Evolutionary conservation across 2,888 invertebrate genomes (phyloP).

Genomic region (Laothoe populi): DNA sequence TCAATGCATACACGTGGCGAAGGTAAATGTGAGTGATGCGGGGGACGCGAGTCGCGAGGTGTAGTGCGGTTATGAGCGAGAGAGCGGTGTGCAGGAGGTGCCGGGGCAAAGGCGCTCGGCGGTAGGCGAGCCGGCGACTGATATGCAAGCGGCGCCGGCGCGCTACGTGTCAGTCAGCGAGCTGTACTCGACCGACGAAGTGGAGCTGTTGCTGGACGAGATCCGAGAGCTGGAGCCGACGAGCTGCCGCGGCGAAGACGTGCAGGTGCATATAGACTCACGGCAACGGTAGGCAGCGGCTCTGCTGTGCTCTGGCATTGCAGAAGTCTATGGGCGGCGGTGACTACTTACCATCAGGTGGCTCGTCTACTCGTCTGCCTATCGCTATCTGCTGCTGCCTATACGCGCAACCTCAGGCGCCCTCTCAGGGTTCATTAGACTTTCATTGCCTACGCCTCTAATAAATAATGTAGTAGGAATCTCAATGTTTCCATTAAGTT

Average conservation of each 20-base stretch:
- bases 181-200: constrained; percentile 83
- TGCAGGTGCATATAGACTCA: constrained; percentile 59
- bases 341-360: too few species aligned
- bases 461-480: too few species aligned
- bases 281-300: not conserved
- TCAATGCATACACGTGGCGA: constrained; percentile 63
- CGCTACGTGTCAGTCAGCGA: constrained; percentile 84
- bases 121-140: constrained; percentile 68
- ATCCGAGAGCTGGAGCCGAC: constrained; percentile 83
- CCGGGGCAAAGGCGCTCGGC: constrained; percentile 67
- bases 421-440: too few species aligned
- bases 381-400: too few species aligned
- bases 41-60: constrained; percentile 33
- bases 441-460: too few species aligned
- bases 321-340: too few species aligned
- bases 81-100: constrained; percentile 57
- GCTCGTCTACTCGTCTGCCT: too few species aligned
- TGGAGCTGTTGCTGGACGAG: constrained; percentile 83
- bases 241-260: constrained; percentile 80
- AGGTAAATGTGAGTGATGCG: constrained; percentile 52
- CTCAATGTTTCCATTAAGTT: too few species aligned
- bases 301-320: too few species aligned
- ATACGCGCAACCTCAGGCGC: too few species aligned
- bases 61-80: constrained; percentile 33
- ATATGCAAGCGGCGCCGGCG: constrained; percentile 82